Evolutionary conservation across 64 coral and sea anemone genomes (phyloP), one percentile per base, ranked within the genome.

Genomic region (Montipora sp.): DNA sequence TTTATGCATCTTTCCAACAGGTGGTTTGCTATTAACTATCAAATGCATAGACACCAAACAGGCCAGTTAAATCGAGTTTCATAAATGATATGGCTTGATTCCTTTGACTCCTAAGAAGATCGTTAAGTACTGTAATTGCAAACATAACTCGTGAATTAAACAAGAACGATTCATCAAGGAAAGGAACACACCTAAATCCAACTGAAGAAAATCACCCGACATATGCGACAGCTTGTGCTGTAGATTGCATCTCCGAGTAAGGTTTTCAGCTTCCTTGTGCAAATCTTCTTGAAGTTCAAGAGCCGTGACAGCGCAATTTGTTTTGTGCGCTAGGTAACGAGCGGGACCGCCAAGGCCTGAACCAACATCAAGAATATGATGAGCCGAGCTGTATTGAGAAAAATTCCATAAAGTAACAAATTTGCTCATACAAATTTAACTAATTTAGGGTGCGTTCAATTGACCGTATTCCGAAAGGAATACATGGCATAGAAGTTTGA

Each of bases 301-400:
- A 5, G 92, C 92, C 67, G 82, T 86, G 4, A 96, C 78, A 59
- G 68, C 21, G 74, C 95, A 96, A 16, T 85, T 80, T 70, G 95
- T 96, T 14, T 18, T 85, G 15, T 83, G 68, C 15, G 88, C 75
- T 15, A 96, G 16, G 72, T 87, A 80, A 12, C 95, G 81, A 0
- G 95, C 95, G 47, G 95, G 95, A 12, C 95, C 95, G 18, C 95
- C 95, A 63, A 96, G 67, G 16, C 95, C 95, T 53, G 95, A 96
- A 2, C 95, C 95, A 12, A 96, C 57, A 75, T 96, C 95, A 48
- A 93, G 90, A 1, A 96, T 59, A 3, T 93, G 90, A 24, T 93
- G 89, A 18, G 11, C 51, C 2, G 82, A 93, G 71, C 92, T 96
- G 5, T 47, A 68, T 73, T 5, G 53, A 63, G 79, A 19, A 55